Evolutionary conservation across 2,888 invertebrate species (phyloP), one percentile per base, ranked within the genome.

Genomic region (Julus scandinavius): DNA sequence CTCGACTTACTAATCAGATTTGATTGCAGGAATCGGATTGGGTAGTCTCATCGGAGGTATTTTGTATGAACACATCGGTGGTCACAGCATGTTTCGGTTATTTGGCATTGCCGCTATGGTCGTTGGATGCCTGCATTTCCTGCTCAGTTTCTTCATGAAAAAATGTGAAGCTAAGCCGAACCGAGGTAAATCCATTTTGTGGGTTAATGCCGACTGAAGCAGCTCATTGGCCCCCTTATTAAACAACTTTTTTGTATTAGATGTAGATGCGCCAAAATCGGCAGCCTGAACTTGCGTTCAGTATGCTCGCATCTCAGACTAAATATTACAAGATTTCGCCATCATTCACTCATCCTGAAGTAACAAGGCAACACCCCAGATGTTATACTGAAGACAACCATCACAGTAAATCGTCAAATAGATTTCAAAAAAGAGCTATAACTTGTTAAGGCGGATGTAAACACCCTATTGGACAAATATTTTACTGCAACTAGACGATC

Each of bases 1-100:
- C 29, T 29, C 29, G 29, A 29, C 20, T 11, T 72, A 72, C 72
- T 72, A 9, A 72, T 72, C 72, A 29, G 9, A 29, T 72, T 72
- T 72, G 20, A 72, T 87, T 85, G 83, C 87, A 88, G 88, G 88
- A 41, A 29, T 88, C 80, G 88, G 88, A 2, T 50, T 88, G 2
- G 88, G 88, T 5, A 80, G 38, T 7, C 17, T 88, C 2, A 38
- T 88, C 41, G 86, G 87, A 45, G 88, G 88, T 11, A 83, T 87
- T 80, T 40, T 72, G 54, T 88, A 88, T 41, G 50, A 88, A 38
- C n/a, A 29, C 20, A 54, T 87, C n/a, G 88, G 88, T 0, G 87
- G 87, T 2, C 88, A 49, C 40, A 45, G 49, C 38, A 54, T 45
- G 88, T 88, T 88, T 20, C 85, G 41, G 41, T n/a, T 49, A 15